Evolutionary conservation across 2,888 invertebrate genomes (phyloP), one percentile per base, ranked within the genome.

Genomic region (Embidobia sp.): DNA sequence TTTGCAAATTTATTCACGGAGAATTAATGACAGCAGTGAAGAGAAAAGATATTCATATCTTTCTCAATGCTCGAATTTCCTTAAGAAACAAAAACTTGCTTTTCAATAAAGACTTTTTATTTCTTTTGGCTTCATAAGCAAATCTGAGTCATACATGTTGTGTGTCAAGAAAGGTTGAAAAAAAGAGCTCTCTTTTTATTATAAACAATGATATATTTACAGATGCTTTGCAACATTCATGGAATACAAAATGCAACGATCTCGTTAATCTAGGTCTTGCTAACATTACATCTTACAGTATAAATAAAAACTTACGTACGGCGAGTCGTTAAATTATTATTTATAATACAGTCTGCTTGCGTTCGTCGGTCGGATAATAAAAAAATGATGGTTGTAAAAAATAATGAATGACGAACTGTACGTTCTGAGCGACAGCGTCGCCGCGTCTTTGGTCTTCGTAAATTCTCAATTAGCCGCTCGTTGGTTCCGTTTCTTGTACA

Each of bases 381-480:
- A 67, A 74, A 29, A 53, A 51, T 29, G 8, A 7, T 29, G n/a
- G 26, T 51, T 48, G 59, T 59, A 16, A 66, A 74, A 66, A 66
- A 66, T 64, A 51, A 57, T 48, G 44, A 51, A 11, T 46, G 44
- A 69, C 75, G 57, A 75, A 75, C 61, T 53, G 61, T 35, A 18
- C 46, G 19, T 79, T 69, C 77, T 74, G 37, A 57, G 74, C 66
- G 63, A 51, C 22, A 40, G n/a, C n/a, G 74, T 66, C 79, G 64
- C 74, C 77, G 74, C 70, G 77, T 79, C 79, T 79, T 79, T 79
- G 79, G 79, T 79, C 63, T 70, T n/a, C n/a, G n/a, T n/a, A n/a
- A n/a, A n/a, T n/a, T n/a, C n/a, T n/a, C n/a, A n/a, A n/a, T n/a
- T n/a, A n/a, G n/a, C n/a, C n/a, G n/a, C n/a, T n/a, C n/a, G n/a